These are phyloP conservation scores for Rhyacophila brunnea DNA, from an alignment of 1,140 invertebrate species.

Conservation along the genomic window DNA sequence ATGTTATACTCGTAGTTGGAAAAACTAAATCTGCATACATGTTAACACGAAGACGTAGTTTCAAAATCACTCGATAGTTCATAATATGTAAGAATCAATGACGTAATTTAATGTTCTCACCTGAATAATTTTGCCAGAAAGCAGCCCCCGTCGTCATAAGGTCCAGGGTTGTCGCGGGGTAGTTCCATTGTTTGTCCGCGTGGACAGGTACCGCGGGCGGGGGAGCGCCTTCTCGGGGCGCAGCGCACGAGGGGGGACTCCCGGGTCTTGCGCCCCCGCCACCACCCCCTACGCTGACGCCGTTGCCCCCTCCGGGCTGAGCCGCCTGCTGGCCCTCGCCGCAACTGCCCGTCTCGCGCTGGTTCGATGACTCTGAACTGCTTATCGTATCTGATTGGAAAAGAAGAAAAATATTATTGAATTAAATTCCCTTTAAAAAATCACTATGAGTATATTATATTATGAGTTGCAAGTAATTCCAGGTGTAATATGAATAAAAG, in stretches of 20 bases:
- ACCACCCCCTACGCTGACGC: slow-evolving; percentile 22
- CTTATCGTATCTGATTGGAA: slow-evolving; percentile 21
- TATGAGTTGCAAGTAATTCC: no score
- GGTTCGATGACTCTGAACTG: slow-evolving; percentile 19
- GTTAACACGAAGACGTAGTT: no score
- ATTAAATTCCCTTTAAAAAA: no score
- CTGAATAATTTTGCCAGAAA: slow-evolving; percentile 87
- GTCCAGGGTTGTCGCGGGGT: slow-evolving; percentile 69
- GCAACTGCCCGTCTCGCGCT: slow-evolving; percentile 22
- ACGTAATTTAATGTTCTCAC: slow-evolving; percentile 54
- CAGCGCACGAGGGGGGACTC: slow-evolving; percentile 39
- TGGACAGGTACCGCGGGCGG: slow-evolving; percentile 47
- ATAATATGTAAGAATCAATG: no score
- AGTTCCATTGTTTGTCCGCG: slow-evolving; percentile 66
- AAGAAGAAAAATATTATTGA: background rate
- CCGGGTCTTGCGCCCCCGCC: slow-evolving; percentile 50
- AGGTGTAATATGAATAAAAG: no score
- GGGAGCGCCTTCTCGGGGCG: slow-evolving; percentile 33
- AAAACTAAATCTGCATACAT: no score
- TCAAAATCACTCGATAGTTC: no score
- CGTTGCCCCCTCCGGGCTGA: slow-evolving; percentile 15
- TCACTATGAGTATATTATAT: no score
- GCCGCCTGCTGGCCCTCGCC: slow-evolving; percentile 8
- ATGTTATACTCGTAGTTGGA: no score
- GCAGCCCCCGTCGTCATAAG: slow-evolving; percentile 74